A percentile compares a stretch with the other conserved stretches of the same genome.
Conservation (phyloP, 2,888 invertebrate species). For the Frankliniella fusca region DNA sequence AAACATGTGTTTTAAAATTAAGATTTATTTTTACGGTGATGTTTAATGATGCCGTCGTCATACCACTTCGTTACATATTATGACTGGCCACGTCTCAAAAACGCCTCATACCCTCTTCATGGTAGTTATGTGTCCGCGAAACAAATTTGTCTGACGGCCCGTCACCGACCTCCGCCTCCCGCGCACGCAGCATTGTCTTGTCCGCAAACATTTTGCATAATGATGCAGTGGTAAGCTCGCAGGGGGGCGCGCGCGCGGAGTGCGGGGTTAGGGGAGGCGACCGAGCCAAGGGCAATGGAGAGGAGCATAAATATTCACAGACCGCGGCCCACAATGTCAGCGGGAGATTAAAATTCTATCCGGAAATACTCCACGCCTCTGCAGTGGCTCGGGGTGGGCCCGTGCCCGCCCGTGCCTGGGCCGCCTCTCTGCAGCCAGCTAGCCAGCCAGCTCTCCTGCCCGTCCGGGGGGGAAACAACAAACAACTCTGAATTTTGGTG, state of each 20-base stretch:
- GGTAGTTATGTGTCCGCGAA: no score
- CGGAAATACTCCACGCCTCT: not conserved
- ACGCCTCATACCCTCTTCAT: no score
- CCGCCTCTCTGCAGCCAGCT: not conserved
- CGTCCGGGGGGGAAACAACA: no score
- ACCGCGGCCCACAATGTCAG: slow-evolving; percentile 1
- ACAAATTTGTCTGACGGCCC: not conserved
- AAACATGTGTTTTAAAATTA: no score
- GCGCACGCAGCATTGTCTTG: not conserved
- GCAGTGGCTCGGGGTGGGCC: not conserved
- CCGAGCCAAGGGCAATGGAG: not conserved
- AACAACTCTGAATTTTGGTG: no score
- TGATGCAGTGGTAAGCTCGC: not conserved
- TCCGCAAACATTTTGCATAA: not conserved
- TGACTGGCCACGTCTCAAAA: no score
- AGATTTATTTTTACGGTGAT: no score
- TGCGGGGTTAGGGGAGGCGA: not conserved
- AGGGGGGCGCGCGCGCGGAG: not conserved
- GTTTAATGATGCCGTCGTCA: no score
- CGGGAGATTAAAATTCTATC: not conserved
- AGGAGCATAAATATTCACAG: not conserved
- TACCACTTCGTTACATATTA: no score
- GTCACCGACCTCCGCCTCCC: not conserved
- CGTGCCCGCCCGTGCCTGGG: not conserved
- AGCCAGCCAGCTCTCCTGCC: not conserved